Base-by-base conservation (phyloP, 2,113 vertebrate genomes). In the Corapipo altera region DNA sequence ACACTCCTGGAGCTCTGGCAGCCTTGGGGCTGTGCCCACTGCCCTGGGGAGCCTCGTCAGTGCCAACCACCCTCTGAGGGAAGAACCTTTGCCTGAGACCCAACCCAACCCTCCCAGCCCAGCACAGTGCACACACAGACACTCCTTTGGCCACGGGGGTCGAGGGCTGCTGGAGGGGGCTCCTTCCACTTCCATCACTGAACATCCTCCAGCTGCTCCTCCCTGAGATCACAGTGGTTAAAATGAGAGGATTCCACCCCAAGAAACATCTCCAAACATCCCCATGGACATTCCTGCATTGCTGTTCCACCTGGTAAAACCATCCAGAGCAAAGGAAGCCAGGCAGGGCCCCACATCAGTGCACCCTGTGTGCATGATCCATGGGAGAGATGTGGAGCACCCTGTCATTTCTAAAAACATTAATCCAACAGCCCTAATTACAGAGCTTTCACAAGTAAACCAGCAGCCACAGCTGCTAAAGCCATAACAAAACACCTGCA, bases 371-470 rank as follows among this genome's bases (percentile, higher is more conserved):
- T 33, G 51, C 26, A 15, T 52, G 26, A 37, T 4, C 11, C 52
- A 24, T 0, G 23, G 11, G 27, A 28, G 4, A n/a, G 23, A 46
- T 0, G 0, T 5, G 22, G 7, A 35, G 57, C 52, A 33, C 12
- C 32, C 57, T 8, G 35, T 3, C 17, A 18, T 24, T 76, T 33
- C 7, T 2, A 37, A 32, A 11, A 6, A 43, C 21, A 17, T 41
- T 24, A 76, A 46, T 27, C 41, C 11, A 13, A 22, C 52, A 67
- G 78, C n/a, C 64, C 48, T 11, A 24, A n/a, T 32, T 9, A 43
- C 17, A 58, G 43, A 43, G 1, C 26, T 49, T 54, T 54, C 70
- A 39, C 22, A 37, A 35, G 69, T n/a, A 30, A 37, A 88, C 46
- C 37, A 71, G 15, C 69, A 88, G 59, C 59, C 75, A 33, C 59